A percentile compares a stretch with the other conserved stretches of the same genome.
Evolutionary conservation across 1,140 invertebrate genomes (phyloP).

Genomic region (Cylas formicarius): DNA sequence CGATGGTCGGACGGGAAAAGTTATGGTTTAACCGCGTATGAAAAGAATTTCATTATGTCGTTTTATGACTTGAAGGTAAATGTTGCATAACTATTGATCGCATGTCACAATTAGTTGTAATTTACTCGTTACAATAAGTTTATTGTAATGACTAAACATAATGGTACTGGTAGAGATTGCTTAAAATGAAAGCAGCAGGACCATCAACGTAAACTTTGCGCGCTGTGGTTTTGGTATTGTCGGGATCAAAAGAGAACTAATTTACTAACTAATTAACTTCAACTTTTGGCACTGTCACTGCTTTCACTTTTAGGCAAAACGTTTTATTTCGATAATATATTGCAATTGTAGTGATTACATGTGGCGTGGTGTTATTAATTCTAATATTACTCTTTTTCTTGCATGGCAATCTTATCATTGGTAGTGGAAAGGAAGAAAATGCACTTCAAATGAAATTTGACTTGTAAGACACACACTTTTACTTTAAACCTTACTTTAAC

Average conservation of each 20-base stretch:
- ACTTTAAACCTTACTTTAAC: conserved; percentile 30
- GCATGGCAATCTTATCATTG: conserved; percentile 51
- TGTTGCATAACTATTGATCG: conserved; percentile 18
- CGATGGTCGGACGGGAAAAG: too few relatives aligned
- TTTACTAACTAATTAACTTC: conserved; percentile 18
- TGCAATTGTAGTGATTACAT: conserved; percentile 5
- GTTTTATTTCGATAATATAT: too few relatives aligned
- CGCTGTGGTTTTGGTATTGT: neutral
- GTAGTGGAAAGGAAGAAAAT: conserved; percentile 64
- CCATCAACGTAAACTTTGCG: conserved; percentile 6
- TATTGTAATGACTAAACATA: conserved; percentile 2
- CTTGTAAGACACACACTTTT: conserved; percentile 54
- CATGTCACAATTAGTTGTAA: conserved; percentile 11
- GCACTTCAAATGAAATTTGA: conserved; percentile 62
- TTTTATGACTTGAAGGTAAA: too few relatives aligned
- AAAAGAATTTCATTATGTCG: too few relatives aligned
- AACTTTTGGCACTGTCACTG: conserved; percentile 8
- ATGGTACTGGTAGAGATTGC: conserved; percentile 12
- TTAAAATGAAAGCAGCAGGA: conserved; percentile 11
- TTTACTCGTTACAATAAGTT: conserved; percentile 3
- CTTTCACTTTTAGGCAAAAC: conserved; percentile 24
- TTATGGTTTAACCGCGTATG: too few relatives aligned
- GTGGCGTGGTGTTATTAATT: conserved; percentile 28
- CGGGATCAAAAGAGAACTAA: conserved; percentile 10
- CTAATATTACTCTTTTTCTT: conserved; percentile 50